Conservation (phyloP, 2,113 vertebrate species). For the Pseudorasbora parva region DNA sequence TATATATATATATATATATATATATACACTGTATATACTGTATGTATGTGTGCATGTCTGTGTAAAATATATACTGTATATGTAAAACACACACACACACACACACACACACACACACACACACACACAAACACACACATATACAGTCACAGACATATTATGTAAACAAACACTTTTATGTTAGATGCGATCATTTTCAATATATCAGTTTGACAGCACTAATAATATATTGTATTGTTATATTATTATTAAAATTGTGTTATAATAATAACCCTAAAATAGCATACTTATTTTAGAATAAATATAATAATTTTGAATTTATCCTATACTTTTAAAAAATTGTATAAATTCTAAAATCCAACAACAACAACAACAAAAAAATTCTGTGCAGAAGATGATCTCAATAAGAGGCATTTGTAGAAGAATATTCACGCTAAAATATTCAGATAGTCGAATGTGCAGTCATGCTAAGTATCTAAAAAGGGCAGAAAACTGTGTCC, state of each 20-base stretch:
- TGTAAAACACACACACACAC: too few relatives aligned
- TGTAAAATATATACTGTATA: too few relatives aligned
- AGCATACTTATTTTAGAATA: not conserved
- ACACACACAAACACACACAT: too few relatives aligned
- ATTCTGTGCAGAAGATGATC: not conserved
- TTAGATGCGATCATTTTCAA: too few relatives aligned
- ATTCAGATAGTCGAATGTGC: not conserved
- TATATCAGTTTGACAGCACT: too few relatives aligned
- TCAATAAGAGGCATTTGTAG: not conserved
- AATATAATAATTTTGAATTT: not conserved
- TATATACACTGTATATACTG: too few relatives aligned
- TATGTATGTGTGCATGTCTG: too few relatives aligned
- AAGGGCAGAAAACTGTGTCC: not conserved
- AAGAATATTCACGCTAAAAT: not conserved
- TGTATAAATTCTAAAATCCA: not conserved
- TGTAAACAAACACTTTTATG: too few relatives aligned
- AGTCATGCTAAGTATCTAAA: not conserved
- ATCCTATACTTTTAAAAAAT: not conserved
- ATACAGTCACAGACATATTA: too few relatives aligned
- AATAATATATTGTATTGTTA: not conserved
- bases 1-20: too few relatives aligned
- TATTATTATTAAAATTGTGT: not conserved
- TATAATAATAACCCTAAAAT: not conserved
- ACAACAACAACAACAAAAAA: too few relatives aligned
- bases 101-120: too few relatives aligned